These are phyloP conservation scores for Nyleta sp. DNA, from an alignment of 2,888 invertebrate genomes.

Conservation along the genomic window DNA sequence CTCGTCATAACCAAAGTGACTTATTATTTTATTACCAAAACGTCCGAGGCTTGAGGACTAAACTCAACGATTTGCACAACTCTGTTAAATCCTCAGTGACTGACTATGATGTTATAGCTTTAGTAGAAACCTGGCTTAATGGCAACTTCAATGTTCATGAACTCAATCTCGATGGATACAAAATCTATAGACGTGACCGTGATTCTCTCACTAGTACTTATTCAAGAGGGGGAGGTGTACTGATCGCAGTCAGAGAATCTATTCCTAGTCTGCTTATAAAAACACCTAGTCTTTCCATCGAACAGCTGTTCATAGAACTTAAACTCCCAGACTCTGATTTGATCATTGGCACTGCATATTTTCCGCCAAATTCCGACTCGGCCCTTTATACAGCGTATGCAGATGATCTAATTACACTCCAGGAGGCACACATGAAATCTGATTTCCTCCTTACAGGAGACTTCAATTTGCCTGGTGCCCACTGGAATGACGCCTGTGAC, in stretches of 20 bases:
- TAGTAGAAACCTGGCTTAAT: constrained; percentile 41
- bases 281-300: not conserved
- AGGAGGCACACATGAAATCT: not conserved
- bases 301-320: not conserved
- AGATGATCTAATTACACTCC: not conserved
- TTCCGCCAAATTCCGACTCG: not conserved
- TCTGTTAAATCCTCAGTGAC: not conserved
- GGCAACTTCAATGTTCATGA: constrained; percentile 10
- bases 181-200: constrained; percentile 22
- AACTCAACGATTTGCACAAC: not conserved
- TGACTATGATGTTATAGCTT: constrained; percentile 18
- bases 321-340: not conserved
- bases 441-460: no score
- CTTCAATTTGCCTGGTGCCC: constrained; percentile 2
- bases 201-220: not conserved
- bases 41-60: constrained; percentile 29
- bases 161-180: constrained; percentile 11
- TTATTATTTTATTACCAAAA: constrained; percentile 72
- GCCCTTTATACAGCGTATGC: not conserved
- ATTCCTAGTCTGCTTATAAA: not conserved
- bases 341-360: constrained; percentile 5
- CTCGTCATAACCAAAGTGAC: not conserved
- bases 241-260: constrained; percentile 8
- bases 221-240: constrained; percentile 30
- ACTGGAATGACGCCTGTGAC: not conserved